Evolutionary conservation across 2,113 vertebrate genomes (phyloP).

Genomic region (Takifugu flavidus): DNA sequence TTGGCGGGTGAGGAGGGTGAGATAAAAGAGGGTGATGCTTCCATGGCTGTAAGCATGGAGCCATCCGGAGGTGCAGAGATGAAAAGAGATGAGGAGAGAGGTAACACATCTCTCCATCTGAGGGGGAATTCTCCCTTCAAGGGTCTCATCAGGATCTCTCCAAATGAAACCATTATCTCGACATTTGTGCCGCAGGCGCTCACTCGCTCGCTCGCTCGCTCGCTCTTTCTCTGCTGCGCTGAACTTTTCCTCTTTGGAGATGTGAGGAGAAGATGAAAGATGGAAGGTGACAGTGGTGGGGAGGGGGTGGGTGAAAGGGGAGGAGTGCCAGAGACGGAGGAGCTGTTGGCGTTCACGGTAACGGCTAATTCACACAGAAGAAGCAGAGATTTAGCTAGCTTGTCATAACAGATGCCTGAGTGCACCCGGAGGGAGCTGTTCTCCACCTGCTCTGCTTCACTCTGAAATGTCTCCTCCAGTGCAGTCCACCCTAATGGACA

Average conservation of each 20-base stretch:
- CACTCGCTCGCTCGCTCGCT: neutral
- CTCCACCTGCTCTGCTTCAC: constrained; percentile 50
- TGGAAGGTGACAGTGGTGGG: constrained; percentile 37
- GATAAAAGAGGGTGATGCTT: constrained; percentile 46
- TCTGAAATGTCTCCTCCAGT: constrained; percentile 63
- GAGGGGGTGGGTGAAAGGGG: constrained; percentile 20
- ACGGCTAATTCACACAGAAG: constrained; percentile 51
- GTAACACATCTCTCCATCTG: constrained; percentile 42
- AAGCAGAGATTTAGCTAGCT: constrained; percentile 53
- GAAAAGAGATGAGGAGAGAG: constrained; percentile 34
- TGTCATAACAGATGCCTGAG: constrained; percentile 59
- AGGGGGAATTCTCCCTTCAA: constrained; percentile 44
- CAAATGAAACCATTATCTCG: constrained; percentile 68
- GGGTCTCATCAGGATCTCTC: constrained; percentile 47
- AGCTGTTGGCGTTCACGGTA: constrained; percentile 25
- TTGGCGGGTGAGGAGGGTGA: constrained; percentile 47
- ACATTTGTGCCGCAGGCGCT: constrained; percentile 50
- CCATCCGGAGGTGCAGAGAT: constrained; percentile 33
- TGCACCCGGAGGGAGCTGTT: constrained; percentile 39
- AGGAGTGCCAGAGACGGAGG: constrained; percentile 31
- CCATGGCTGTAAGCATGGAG: constrained; percentile 40
- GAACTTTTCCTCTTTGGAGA: constrained; percentile 25
- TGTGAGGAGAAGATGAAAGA: constrained; percentile 44
- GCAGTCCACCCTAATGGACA: constrained; percentile 48
- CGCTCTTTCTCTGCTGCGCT: neutral